These are phyloP conservation scores for Arctopsyche grandis DNA, from an alignment of 1,140 invertebrate genomes.

Conservation along the genomic window DNA sequence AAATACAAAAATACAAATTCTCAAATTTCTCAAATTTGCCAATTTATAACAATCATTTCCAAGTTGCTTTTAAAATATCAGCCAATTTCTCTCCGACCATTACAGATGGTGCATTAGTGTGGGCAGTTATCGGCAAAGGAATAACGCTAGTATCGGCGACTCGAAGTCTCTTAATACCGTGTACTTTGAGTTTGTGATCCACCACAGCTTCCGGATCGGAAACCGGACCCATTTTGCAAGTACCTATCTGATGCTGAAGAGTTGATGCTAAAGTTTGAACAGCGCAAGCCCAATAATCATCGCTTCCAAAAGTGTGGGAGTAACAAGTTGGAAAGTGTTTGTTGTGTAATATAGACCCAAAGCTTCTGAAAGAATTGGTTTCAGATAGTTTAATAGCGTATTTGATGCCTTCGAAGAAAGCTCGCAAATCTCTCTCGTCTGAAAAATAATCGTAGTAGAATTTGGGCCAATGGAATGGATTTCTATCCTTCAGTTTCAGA, in stretches of 20 bases:
- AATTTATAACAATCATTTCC: too few species aligned
- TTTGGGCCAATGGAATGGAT: slow-evolving; percentile 79
- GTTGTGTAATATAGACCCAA: slow-evolving; percentile 70
- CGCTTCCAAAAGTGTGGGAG: slow-evolving; percentile 66
- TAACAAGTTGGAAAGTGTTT: slow-evolving; percentile 72
- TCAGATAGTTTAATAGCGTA: slow-evolving; percentile 69
- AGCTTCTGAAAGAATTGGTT: slow-evolving; percentile 70
- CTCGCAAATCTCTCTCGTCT: slow-evolving; percentile 72
- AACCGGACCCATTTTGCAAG: slow-evolving; percentile 80
- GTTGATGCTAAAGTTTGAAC: slow-evolving; percentile 70
- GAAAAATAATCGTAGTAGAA: slow-evolving; percentile 81
- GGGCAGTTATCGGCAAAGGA: slow-evolving; percentile 75
- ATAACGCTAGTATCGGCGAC: slow-evolving; percentile 83
- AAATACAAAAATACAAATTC: too few species aligned
- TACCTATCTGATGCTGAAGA: slow-evolving; percentile 77
- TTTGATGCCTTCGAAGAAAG: slow-evolving; percentile 75
- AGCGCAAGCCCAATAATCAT: slow-evolving; percentile 81
- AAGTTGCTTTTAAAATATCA: slow-evolving; percentile 77
- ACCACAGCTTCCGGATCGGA: slow-evolving; percentile 78
- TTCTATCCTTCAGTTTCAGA: slow-evolving; percentile 71
- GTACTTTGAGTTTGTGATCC: slow-evolving; percentile 73
- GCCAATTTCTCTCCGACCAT: slow-evolving; percentile 91
- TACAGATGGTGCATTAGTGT: slow-evolving; percentile 77
- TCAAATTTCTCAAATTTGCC: too few species aligned
- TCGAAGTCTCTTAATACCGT: slow-evolving; percentile 75